These are phyloP conservation scores for Lateolabrax maculatus DNA, from an alignment of 2,797 vertebrate species.

Conservation along the genomic window DNA sequence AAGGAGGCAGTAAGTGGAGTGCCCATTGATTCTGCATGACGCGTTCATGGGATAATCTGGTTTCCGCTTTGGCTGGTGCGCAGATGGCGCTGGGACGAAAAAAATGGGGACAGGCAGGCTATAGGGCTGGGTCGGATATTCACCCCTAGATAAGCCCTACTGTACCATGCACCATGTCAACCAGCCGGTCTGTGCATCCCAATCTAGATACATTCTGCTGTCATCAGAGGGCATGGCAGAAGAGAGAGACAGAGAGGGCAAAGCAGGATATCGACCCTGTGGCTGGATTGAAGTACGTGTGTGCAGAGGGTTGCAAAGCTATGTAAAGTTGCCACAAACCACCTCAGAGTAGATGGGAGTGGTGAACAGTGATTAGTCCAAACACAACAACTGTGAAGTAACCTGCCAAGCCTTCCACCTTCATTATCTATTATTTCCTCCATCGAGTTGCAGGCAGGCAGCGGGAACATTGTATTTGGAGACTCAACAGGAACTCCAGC, in stretches of 20 bases:
- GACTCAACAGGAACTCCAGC: constrained; percentile 16
- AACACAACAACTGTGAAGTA: constrained; percentile 8
- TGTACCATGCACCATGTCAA: constrained; percentile 58
- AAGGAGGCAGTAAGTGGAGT: constrained; percentile 48
- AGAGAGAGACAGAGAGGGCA: not conserved
- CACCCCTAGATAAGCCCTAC: constrained; percentile 78
- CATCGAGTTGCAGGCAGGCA: not conserved
- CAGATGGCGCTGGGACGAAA: constrained; percentile 79
- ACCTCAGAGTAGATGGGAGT: not conserved
- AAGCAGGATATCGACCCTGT: constrained; percentile 4
- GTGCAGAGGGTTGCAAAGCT: not conserved
- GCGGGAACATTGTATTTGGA: not conserved
- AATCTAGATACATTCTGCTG: constrained; percentile 18
- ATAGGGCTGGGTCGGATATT: constrained; percentile 68
- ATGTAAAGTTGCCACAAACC: not conserved
- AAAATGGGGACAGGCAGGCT: constrained; percentile 74
- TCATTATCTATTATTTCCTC: constrained; percentile 26
- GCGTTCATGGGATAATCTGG: constrained; percentile 81
- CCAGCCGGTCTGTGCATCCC: constrained; percentile 44
- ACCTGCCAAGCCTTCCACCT: constrained; percentile 11
- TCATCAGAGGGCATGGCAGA: not conserved
- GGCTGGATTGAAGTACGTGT: not conserved
- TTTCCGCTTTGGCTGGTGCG: constrained; percentile 76
- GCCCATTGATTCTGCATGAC: constrained; percentile 72
- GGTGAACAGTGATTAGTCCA: not conserved